These are phyloP conservation scores for Hycleus cichorii DNA, from an alignment of 1,140 invertebrate genomes.

Conservation along the genomic window DNA sequence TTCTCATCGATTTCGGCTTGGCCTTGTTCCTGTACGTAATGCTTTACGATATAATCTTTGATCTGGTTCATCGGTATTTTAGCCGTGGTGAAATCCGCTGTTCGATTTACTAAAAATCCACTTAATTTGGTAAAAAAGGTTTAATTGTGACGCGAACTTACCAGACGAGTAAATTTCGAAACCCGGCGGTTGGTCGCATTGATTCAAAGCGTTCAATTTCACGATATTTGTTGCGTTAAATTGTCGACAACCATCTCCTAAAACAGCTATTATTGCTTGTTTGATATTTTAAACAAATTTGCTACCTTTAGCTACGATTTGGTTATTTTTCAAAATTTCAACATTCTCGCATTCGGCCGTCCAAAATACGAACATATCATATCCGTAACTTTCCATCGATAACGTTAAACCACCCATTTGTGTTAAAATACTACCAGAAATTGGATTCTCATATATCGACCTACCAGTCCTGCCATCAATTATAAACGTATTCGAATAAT, in stretches of 20 bases:
- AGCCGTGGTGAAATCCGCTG: conserved; percentile 43
- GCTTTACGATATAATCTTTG: conserved; percentile 37
- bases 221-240: conserved; percentile 52
- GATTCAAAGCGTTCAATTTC: conserved; percentile 61
- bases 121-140: conserved; percentile 22
- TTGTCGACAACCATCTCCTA: conserved; percentile 24
- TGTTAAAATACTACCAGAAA: conserved; percentile 56
- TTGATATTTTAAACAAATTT: not conserved
- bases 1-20: conserved; percentile 24
- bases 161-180: conserved; percentile 59
- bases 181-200: conserved; percentile 62
- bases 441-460: conserved; percentile 51
- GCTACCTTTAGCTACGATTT: not conserved
- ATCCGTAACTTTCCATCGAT: conserved; percentile 55
- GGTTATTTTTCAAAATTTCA: conserved; percentile 27
- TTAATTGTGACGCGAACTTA: conserved; percentile 29
- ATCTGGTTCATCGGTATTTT: conserved; percentile 39
- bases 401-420: conserved; percentile 61
- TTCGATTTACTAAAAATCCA: conserved; percentile 38
- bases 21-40: conserved; percentile 21
- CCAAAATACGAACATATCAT: conserved; percentile 72
- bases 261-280: not conserved
- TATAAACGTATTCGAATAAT: conserved; percentile 49
- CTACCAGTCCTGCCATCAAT: conserved; percentile 62
- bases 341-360: conserved; percentile 54